Evolutionary conservation across 2,797 vertebrate species (phyloP), one percentile per base, ranked within the genome.

Genomic region (Rhinatrema bivittatum): DNA sequence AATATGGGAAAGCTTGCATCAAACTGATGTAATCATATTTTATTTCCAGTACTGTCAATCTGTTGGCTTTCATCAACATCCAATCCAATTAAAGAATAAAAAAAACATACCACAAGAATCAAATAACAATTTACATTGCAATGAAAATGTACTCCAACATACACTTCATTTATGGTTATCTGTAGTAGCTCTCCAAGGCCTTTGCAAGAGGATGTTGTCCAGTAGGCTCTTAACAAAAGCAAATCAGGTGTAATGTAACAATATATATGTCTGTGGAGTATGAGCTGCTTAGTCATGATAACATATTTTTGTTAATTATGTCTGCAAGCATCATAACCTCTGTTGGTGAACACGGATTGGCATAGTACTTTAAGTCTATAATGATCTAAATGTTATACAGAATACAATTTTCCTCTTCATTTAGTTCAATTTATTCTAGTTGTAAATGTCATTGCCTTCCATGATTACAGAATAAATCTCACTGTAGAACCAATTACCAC

Each of bases 371-470:
- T 79, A 72, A 61, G 50, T 48, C 40, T 62, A 65, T 79, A 79
- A 81, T 79, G 74, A 82, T 72, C 60, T 76, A 76, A 81, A 72
- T 68, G 62, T 70, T 76, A 71, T 50, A 70, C 38, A 65, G 52
- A 72, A 72, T 60, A 74, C 53, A 72, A 78, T 72, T 77, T 79
- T 84, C 78, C 70, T 77, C 67, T 72, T 76, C 57, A 75, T 75
- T 72, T 79, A 64, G 36, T 75, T 69, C 74, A 76, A 74, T 76
- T 69, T 77, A 75, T 77, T 75, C 48, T 65, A 51, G 50, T 47
- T 62, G 53, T 68, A 70, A 72, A 70, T 74, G 57, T 19, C 35
- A 51, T 51, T 70, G 59, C 46, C 25, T 72, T 75, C 53, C 39
- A 42, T 55, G 63, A 65, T 58, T 47, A 60, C 1, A 3, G 46